These are phyloP conservation scores for Tragulus kanchil DNA, from an alignment of 2,113 vertebrate genomes.

Conservation along the genomic window DNA sequence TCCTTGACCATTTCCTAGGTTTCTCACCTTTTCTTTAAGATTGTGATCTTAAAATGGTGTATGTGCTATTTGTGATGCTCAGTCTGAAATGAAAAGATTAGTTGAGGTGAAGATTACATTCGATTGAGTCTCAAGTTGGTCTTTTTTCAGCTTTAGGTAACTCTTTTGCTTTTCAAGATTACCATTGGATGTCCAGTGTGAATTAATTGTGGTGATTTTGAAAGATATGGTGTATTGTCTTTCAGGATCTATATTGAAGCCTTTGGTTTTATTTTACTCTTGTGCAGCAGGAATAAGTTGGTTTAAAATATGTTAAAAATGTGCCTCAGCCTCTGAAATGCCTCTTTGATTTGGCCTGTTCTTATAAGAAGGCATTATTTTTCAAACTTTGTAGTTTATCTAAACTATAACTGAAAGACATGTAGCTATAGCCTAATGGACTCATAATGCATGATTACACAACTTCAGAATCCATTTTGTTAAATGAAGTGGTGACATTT, in stretches of 20 bases:
- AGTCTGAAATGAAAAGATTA: conserved; percentile 77
- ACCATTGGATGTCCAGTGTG: not conserved
- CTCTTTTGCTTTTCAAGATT: conserved; percentile 47
- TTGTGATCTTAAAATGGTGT: conserved; percentile 51
- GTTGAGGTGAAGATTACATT: not conserved
- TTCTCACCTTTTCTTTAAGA: conserved; percentile 42
- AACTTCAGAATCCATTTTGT: conserved; percentile 69
- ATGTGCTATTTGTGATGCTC: conserved; percentile 8
- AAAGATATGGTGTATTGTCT: not conserved
- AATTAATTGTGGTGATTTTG: conserved; percentile 12
- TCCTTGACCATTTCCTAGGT: conserved; percentile 57
- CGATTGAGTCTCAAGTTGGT: conserved; percentile 46
- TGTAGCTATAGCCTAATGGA: conserved; percentile 70
- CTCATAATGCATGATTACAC: conserved; percentile 66
- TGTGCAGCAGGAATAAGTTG: not conserved
- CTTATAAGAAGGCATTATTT: conserved; percentile 52
- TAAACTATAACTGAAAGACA: conserved; percentile 63
- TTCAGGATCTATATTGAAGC: not conserved
- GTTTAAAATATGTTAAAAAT: conserved; percentile 60
- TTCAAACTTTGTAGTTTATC: conserved; percentile 49
- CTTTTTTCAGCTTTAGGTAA: conserved; percentile 67
- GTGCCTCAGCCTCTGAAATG: not conserved
- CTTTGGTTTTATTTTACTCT: conserved; percentile 36
- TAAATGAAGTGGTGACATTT: conserved; percentile 80
- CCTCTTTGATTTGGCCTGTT: conserved; percentile 42